Conservation (phyloP, 1,140 invertebrate species). For the Frieseomelitta varia region DNA sequence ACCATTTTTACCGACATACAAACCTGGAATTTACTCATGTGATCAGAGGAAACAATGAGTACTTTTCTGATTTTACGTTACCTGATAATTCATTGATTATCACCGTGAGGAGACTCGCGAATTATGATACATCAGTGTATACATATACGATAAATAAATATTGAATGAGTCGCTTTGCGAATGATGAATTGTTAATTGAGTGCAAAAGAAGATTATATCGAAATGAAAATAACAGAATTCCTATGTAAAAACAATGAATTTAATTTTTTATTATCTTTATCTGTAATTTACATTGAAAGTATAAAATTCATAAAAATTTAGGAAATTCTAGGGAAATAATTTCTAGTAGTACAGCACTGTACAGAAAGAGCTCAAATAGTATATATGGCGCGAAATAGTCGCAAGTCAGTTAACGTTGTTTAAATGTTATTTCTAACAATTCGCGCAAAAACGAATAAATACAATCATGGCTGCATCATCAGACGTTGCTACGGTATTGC, state of each 20-base stretch:
- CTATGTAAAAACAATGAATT: neutral
- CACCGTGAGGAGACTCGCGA: neutral
- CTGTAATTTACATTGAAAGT: neutral
- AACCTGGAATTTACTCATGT: slow-evolving; percentile 61
- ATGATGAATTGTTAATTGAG: neutral
- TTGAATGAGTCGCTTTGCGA: neutral
- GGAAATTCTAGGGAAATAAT: neutral
- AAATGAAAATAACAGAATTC: neutral
- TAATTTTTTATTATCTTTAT: neutral
- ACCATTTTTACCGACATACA: slow-evolving; percentile 88
- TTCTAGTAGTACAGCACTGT: neutral
- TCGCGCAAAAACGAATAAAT: slow-evolving; percentile 22
- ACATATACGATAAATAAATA: neutral
- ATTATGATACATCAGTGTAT: no score
- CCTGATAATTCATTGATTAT: neutral
- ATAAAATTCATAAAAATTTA: neutral
- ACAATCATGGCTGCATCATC: slow-evolving; percentile 69
- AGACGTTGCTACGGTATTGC: slow-evolving; percentile 73
- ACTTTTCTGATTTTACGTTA: neutral
- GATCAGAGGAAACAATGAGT: slow-evolving; percentile 2
- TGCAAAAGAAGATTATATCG: neutral
- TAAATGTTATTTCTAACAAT: slow-evolving; percentile 49
- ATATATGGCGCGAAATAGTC: neutral
- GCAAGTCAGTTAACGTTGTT: neutral
- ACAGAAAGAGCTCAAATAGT: neutral